Conservation (phyloP, 2,797 vertebrate species). For the Alca torda region DNA sequence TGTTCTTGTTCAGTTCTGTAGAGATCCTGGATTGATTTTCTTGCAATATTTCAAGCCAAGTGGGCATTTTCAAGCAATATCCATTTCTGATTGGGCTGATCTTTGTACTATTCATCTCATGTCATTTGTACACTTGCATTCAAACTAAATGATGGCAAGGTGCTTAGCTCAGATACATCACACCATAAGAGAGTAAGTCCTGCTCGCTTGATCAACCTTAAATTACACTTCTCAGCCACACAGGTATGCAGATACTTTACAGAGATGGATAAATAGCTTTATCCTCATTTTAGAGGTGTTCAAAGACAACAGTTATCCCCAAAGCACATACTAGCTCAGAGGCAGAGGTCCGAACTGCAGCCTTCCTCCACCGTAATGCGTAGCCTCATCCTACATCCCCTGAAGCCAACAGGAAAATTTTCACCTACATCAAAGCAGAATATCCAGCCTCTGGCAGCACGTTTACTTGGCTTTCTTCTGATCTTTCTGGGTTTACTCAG, state of each 20-base stretch:
- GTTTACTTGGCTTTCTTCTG: neutral
- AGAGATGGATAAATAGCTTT: neutral
- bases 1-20: neutral
- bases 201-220: neutral
- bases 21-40: neutral
- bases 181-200: neutral
- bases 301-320: neutral
- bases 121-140: neutral
- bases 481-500: neutral
- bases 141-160: neutral
- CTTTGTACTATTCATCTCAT: neutral
- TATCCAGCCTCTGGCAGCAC: neutral
- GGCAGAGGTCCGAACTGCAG: neutral
- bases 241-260: neutral
- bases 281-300: neutral
- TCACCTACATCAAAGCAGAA: neutral
- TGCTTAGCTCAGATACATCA: neutral
- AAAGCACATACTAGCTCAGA: neutral
- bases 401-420: neutral
- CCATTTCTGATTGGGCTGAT: neutral
- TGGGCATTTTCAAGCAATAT: neutral
- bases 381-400: neutral
- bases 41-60: neutral
- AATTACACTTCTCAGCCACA: neutral
- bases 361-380: accelerated